These are phyloP conservation scores for Gisinianus flammeolus DNA, from an alignment of 2,888 invertebrate species.

Conservation along the genomic window DNA sequence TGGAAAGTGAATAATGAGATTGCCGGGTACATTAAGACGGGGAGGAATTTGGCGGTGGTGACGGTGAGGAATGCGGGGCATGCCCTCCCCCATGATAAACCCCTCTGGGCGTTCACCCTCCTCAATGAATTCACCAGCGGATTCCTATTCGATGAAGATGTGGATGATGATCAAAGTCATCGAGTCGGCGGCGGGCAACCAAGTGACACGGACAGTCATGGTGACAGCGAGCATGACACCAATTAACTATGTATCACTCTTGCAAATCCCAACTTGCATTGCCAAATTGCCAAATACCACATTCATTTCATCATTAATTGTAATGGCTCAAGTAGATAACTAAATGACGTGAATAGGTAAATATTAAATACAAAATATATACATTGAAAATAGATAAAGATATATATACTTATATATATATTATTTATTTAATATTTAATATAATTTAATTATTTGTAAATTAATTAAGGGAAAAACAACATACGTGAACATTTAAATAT, in stretches of 20 bases:
- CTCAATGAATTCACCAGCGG: conserved; percentile 19
- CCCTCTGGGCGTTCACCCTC: conserved; percentile 4
- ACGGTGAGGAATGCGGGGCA: conserved; percentile 68
- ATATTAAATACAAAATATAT: conserved; percentile 3
- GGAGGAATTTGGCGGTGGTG: conserved; percentile 74
- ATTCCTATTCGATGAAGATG: conserved; percentile 5
- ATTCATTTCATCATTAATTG: too few species aligned
- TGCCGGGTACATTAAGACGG: conserved; percentile 77
- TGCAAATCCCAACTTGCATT: too few species aligned
- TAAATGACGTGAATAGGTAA: too few species aligned
- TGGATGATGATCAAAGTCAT: neutral
- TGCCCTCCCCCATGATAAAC: conserved; percentile 17
- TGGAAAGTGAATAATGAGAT: conserved; percentile 72
- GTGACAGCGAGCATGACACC: too few species aligned
- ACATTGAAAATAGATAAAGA: neutral
- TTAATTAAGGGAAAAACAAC: too few species aligned
- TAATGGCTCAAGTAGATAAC: too few species aligned
- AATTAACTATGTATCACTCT: too few species aligned
- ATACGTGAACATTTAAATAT: too few species aligned
- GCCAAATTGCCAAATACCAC: too few species aligned
- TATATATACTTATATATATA: neutral
- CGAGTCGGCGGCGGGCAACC: too few species aligned
- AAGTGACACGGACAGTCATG: too few species aligned
- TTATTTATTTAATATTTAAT: neutral
- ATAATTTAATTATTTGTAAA: too few species aligned